phyloP scores from a whole-genome alignment of 2,797 vertebrate species.

The Glossophaga mutica region DNA sequence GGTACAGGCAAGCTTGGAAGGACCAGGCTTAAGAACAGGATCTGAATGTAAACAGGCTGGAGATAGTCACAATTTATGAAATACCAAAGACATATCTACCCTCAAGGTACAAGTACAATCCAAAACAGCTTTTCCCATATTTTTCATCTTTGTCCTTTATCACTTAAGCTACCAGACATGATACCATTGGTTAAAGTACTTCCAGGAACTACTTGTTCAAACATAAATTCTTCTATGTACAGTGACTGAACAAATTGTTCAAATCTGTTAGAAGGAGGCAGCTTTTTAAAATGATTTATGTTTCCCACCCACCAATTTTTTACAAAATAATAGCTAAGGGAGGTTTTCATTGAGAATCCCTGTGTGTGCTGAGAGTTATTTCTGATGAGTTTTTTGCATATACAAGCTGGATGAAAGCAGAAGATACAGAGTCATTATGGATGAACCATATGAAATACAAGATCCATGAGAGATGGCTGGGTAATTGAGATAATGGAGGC shows the following conservation, averaged over 20 bases:
- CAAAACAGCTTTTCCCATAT: background rate
- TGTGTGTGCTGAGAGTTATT: background rate
- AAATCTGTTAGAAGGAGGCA: slow-evolving; percentile 30
- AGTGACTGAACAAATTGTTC: slow-evolving; percentile 32
- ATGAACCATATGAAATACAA: background rate
- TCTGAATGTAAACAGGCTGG: background rate
- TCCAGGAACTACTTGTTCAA: slow-evolving; percentile 46
- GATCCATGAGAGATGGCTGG: background rate
- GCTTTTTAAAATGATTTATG: slow-evolving; percentile 42
- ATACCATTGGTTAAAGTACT: background rate
- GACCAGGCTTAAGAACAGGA: background rate
- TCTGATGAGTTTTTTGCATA: background rate
- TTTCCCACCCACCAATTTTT: background rate
- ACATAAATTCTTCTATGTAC: slow-evolving; percentile 45
- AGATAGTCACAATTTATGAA: slow-evolving; percentile 28
- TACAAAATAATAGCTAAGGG: background rate
- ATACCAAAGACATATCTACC: background rate
- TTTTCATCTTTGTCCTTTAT: slow-evolving; percentile 45
- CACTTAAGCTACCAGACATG: slow-evolving; percentile 8
- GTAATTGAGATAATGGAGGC: background rate
- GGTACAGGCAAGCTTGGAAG: background rate
- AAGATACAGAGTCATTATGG: background rate
- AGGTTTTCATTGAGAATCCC: background rate
- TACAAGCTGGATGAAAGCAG: background rate
- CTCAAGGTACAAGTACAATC: background rate